Conservation (phyloP, 2,797 vertebrate species). For the Calcarius lapponicus region DNA sequence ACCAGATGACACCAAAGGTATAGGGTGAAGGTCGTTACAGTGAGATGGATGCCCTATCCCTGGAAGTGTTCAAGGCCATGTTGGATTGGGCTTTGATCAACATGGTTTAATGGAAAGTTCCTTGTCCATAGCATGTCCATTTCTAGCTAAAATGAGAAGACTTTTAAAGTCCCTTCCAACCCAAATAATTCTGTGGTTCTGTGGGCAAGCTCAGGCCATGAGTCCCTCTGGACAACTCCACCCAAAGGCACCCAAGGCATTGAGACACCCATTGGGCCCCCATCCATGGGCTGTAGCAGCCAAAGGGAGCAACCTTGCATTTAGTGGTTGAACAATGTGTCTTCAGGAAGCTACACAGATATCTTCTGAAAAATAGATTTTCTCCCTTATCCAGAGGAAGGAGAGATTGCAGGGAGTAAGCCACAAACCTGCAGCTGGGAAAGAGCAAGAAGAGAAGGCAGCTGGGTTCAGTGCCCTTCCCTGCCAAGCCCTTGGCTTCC, state of each 20-base stretch:
- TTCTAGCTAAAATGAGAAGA: neutral
- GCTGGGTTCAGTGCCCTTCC: neutral
- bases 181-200: neutral
- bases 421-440: neutral
- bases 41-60: neutral
- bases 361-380: neutral
- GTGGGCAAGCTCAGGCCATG: neutral
- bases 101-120: neutral
- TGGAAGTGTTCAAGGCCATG: neutral
- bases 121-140: neutral
- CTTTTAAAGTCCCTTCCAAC: neutral
- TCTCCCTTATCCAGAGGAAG: neutral
- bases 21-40: neutral
- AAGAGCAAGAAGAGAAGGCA: neutral
- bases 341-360: neutral
- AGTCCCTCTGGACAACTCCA: neutral
- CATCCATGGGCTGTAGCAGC: neutral
- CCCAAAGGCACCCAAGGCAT: neutral
- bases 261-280: neutral
- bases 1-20: neutral
- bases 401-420: neutral
- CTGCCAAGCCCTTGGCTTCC: neutral
- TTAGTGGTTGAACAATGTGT: neutral
- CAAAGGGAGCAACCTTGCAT: neutral
- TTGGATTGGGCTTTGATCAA: neutral